Evolutionary conservation across 2,797 vertebrate species (phyloP).

Genomic region (Nyctibius grandis): DNA sequence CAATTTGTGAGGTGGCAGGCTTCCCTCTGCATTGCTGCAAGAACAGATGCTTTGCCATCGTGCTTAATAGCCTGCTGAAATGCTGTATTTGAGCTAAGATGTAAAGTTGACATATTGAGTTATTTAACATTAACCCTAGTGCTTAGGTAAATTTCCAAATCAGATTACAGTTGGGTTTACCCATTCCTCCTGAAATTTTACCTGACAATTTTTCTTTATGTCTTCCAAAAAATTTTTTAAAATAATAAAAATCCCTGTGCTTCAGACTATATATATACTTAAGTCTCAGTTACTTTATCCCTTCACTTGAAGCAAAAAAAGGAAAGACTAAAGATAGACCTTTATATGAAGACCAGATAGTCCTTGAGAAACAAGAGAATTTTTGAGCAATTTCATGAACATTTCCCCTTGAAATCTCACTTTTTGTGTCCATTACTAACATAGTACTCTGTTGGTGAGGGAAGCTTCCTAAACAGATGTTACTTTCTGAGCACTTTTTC

Average conservation of each 20-base stretch:
- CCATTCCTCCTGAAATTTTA: neutral
- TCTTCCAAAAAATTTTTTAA: neutral
- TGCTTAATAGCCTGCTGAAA: neutral
- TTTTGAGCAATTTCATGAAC: neutral
- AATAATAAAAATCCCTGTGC: neutral
- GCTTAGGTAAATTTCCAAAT: neutral
- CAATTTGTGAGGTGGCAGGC: neutral
- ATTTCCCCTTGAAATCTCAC: neutral
- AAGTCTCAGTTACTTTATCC: neutral
- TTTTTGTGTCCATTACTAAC: neutral
- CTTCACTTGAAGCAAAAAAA: neutral
- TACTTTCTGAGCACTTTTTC: slow-evolving; percentile 3
- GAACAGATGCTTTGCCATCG: neutral
- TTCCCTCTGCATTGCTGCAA: neutral
- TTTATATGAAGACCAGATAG: neutral
- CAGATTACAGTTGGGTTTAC: neutral
- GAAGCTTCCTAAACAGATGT: slow-evolving; percentile 11
- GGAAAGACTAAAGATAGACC: neutral
- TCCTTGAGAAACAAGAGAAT: neutral
- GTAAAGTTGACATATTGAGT: neutral
- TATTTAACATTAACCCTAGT: neutral
- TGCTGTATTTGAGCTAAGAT: neutral
- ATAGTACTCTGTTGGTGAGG: neutral
- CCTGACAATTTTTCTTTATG: neutral
- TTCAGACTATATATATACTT: neutral